Evolutionary conservation across 1,140 invertebrate genomes (phyloP), one percentile per base, ranked within the genome.

Genomic region (Capitella teleta): DNA sequence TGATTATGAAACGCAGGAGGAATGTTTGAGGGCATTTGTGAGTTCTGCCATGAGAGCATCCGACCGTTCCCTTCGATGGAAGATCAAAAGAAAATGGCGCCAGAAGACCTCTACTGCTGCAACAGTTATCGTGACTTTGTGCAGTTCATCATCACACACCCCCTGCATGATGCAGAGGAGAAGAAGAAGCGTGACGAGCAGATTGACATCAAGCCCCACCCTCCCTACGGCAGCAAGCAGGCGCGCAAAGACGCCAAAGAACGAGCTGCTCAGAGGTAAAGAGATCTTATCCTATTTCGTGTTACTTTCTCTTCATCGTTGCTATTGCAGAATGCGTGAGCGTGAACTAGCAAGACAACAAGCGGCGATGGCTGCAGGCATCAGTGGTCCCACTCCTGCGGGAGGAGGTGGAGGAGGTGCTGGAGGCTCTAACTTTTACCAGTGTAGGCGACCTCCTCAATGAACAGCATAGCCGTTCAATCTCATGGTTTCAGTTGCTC

Each of bases 91-190:
- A 50, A 42, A 8, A 34, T 58, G 5, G 54, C 64, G 12, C 65
- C 66, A 28, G 59, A 67, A 14, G 53, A 60, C 28, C 47, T 72
- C 28, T 70, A 69, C 51, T 72, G 70, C 46, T 72, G 70, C 56
- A 62, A 63, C 28, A 57, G 63, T 4, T 72, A 70, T 47, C 49
- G 60, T 1, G 63, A 72, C 28, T 70, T 70, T 57, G 62, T 72
- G 2, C 54, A 68, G 28, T 63, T 59, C 53, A 59, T 63, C 2
- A 56, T 58, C 8, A 47, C 18, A 19, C 45, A 47, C 25, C 45
- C 45, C 8, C 10, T 41, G 18, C 8, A 32, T 32, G 30, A 8
- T 24, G 45, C 25, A 46, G 63, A 61, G 30, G 46, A 55, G 14
- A 56, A 49, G 40, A 54, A 54, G 12, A 45, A 45, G 23, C 25